Base-by-base conservation (phyloP, 2,888 invertebrate genomes). In the Itoplectis maculator region DNA sequence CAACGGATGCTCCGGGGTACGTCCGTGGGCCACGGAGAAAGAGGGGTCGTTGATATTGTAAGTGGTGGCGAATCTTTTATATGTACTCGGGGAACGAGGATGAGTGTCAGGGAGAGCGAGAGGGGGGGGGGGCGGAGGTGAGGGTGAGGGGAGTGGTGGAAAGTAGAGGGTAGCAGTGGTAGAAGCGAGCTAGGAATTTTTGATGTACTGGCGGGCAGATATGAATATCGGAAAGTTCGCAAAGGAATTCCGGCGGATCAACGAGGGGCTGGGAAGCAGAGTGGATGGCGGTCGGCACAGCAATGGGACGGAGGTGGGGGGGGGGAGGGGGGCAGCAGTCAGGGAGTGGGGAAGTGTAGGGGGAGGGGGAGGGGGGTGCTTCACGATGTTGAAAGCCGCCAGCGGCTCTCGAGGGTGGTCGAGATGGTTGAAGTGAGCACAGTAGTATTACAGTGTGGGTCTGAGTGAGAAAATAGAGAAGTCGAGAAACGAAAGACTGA, bases 211-310 rank as follows among this genome's bases (percentile, higher is more conserved):
- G 89, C 89, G 86, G 87, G 88, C 88, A 88, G 90, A 91, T 92
- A 92, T 92, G 91, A 91, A 92, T 91, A 92, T 91, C 91, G 91
- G 90, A 90, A 92, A 92, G 90, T 92, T 91, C 88, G 90, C 90
- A 90, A 91, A 91, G 92, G 92, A 90, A 92, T 92, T 92, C 90
- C 90, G 81, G 76, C 82, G 88, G 88, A 88, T 90, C 88, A 88
- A 78, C 79, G 81, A 74, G 81, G n/a, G 59, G 70, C 59, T 61
- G 63, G 47, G 66, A 65, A 72, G 86, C 56, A 74, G 81, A 72
- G 76, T 72, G 74, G 80, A 63, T 72, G 37, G 73, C 61, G 66
- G 80, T 73, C 68, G 72, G 77, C 63, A 13, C 54, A 40, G 66
- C n/a, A 11, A 29, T 5, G 29, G 42, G 40, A 37, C 23, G 13